phyloP scores from a whole-genome alignment of 2,113 vertebrate species.

The Pseudonaja textilis region DNA sequence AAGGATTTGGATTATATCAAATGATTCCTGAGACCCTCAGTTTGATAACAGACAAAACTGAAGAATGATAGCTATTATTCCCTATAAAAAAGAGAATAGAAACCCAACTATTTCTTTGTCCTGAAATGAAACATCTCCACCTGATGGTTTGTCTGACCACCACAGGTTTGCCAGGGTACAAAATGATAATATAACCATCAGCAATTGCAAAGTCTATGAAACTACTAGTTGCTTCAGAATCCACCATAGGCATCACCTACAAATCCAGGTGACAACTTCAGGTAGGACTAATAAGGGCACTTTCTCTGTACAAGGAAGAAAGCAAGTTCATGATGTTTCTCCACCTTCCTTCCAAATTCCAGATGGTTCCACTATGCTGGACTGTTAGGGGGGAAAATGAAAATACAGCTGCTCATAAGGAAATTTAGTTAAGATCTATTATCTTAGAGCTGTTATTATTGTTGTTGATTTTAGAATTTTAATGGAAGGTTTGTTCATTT shows the following conservation, averaged over 20 bases:
- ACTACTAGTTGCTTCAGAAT: too few species aligned
- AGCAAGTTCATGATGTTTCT: neutral
- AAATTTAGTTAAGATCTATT: neutral
- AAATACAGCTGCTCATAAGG: neutral
- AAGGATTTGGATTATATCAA: neutral
- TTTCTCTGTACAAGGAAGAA: too few species aligned
- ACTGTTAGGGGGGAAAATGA: neutral
- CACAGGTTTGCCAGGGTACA: neutral
- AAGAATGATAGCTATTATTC: neutral
- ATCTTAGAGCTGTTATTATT: neutral
- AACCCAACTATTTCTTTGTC: neutral
- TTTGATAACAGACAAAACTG: neutral
- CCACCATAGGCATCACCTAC: too few species aligned
- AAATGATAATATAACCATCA: neutral
- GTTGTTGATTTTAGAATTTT: neutral
- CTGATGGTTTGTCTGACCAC: neutral
- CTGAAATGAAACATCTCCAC: neutral
- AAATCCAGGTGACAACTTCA: too few species aligned
- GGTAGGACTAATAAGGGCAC: too few species aligned
- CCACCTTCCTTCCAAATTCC: neutral
- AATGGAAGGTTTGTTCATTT: neutral
- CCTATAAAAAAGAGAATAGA: neutral
- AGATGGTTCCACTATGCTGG: neutral
- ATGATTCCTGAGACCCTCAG: neutral
- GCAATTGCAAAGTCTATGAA: too few species aligned